Conservation (phyloP, 2,113 vertebrate genomes). For the Lophotis ruficrista region DNA sequence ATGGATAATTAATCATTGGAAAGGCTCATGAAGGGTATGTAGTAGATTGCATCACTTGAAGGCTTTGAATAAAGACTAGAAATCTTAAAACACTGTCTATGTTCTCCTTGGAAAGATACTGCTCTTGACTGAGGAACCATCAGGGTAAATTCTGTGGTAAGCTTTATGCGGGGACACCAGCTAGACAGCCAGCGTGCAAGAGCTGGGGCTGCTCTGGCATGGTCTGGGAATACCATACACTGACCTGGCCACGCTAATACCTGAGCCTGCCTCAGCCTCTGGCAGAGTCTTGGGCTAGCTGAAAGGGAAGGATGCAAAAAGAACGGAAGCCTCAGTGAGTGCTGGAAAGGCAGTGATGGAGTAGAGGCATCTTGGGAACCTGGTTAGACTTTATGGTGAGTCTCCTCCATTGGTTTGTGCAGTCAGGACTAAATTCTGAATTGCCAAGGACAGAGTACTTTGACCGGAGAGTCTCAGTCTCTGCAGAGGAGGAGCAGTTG, state of each 20-base stretch:
- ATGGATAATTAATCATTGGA: background rate
- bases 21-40: background rate
- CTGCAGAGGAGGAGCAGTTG: background rate
- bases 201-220: background rate
- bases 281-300: background rate
- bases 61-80: background rate
- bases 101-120: background rate
- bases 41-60: background rate
- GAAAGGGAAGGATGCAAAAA: background rate
- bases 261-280: background rate
- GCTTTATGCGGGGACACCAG: background rate
- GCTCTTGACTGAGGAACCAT: background rate
- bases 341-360: background rate
- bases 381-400: background rate
- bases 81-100: background rate
- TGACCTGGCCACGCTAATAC: background rate
- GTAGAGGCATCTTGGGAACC: background rate
- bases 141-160: background rate
- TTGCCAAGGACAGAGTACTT: background rate
- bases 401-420: background rate
- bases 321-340: background rate
- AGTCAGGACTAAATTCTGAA: background rate
- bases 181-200: fast-evolving
- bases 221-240: background rate
- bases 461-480: background rate